Conservation (phyloP, 2,113 vertebrate species). For the Solea solea region DNA sequence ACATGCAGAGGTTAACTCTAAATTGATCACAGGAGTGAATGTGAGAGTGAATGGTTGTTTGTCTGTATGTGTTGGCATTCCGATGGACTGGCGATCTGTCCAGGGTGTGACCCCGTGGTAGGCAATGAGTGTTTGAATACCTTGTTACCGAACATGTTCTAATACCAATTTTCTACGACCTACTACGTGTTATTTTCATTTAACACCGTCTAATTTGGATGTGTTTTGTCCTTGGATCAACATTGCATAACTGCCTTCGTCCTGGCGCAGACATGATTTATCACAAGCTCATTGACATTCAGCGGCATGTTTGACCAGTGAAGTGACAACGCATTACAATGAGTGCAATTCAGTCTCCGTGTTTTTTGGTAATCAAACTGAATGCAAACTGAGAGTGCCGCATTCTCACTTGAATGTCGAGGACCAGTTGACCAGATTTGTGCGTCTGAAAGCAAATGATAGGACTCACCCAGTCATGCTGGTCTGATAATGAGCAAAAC, state of each 20-base stretch:
- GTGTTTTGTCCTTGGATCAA: conserved; percentile 60
- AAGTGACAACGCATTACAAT: conserved; percentile 78
- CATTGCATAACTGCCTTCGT: conserved; percentile 52
- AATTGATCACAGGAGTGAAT: no score
- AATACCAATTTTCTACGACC: conserved; percentile 9
- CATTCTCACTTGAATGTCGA: conserved; percentile 59
- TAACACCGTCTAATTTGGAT: conserved; percentile 43
- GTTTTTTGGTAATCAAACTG: conserved; percentile 71
- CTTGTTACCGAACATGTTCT: conserved; percentile 25
- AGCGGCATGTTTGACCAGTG: conserved; percentile 58
- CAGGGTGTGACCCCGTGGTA: no score
- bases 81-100: no score
- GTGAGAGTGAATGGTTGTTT: no score
- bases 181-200: conserved; percentile 31
- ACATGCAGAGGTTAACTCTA: no score
- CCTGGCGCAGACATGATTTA: conserved; percentile 64
- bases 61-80: no score
- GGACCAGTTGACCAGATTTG: conserved; percentile 35
- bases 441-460: conserved; percentile 15
- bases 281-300: conserved; percentile 75
- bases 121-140: neutral
- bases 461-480: neutral
- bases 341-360: conserved; percentile 65
- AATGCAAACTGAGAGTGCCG: conserved; percentile 54
- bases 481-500: neutral